These are phyloP conservation scores for Damaliscus lunatus DNA, from an alignment of 2,113 vertebrate species.

Conservation along the genomic window DNA sequence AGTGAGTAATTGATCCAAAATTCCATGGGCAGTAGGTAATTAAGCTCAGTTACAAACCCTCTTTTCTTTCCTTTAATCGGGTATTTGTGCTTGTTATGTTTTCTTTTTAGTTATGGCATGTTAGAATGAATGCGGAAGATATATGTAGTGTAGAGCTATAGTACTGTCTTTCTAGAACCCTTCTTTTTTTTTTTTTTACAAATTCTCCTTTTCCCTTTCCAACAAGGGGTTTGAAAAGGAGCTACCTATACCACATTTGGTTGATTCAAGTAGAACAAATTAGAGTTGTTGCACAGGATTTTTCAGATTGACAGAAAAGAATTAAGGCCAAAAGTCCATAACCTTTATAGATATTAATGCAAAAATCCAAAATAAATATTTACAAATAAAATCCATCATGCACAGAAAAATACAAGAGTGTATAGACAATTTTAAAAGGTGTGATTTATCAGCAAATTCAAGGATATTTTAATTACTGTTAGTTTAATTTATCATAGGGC, in stretches of 20 bases:
- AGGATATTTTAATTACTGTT: background rate
- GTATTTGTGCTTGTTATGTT: background rate
- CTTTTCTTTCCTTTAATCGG: background rate
- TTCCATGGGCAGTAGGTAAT: background rate
- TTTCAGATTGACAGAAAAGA: slow-evolving; percentile 15
- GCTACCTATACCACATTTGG: background rate
- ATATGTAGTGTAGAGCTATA: background rate
- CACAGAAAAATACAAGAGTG: background rate
- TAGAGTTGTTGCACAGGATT: background rate
- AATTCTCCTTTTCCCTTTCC: background rate
- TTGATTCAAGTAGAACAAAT: background rate
- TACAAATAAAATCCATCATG: background rate
- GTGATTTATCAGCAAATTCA: background rate
- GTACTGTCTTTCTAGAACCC: background rate
- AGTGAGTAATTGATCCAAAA: background rate
- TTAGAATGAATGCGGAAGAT: background rate
- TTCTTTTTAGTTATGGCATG: background rate
- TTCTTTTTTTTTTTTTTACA: background rate
- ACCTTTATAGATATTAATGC: background rate
- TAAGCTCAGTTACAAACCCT: background rate
- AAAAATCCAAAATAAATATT: background rate
- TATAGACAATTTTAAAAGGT: background rate
- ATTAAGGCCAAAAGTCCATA: background rate
- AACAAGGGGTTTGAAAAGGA: background rate
- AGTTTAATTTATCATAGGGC: background rate